Evolutionary conservation across 2,888 invertebrate genomes (phyloP).

Genomic region (Noctua janthe): DNA sequence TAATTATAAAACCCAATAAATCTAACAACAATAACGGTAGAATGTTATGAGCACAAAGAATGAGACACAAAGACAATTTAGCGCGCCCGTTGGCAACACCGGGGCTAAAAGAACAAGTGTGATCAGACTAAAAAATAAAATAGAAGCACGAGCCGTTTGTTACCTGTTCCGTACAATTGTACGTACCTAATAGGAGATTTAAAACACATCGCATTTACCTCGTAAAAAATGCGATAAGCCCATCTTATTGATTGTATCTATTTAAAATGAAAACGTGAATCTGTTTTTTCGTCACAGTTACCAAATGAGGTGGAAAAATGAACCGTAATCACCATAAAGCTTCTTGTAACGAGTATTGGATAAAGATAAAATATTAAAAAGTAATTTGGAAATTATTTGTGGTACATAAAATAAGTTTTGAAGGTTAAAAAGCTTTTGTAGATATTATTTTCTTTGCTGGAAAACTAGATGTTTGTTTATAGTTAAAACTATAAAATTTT

Average conservation of each 20-base stretch:
- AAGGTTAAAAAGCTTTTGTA: neutral
- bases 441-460: neutral
- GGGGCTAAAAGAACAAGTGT: conserved; percentile 67
- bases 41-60: conserved; percentile 62
- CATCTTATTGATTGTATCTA: conserved; percentile 85
- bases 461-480: neutral
- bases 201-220: conserved; percentile 85
- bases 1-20: conserved; percentile 61
- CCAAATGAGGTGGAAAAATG: conserved; percentile 81
- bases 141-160: conserved; percentile 77
- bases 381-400: conserved; percentile 50
- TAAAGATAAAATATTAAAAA: conserved; percentile 62
- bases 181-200: conserved; percentile 83
- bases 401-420: conserved; percentile 31
- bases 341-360: conserved; percentile 59
- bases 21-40: conserved; percentile 60
- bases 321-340: conserved; percentile 66
- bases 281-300: conserved; percentile 80
- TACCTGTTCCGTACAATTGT: conserved; percentile 79
- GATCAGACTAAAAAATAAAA: conserved; percentile 69
- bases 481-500: neutral
- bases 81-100: conserved; percentile 65
- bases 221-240: conserved; percentile 85
- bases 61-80: conserved; percentile 67
- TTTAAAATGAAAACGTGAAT: conserved; percentile 85